Evolutionary conservation across 35 echinoderm and acorn worm species (phyloP).

Genomic region (Hemicentrotus pulcherrimus): DNA sequence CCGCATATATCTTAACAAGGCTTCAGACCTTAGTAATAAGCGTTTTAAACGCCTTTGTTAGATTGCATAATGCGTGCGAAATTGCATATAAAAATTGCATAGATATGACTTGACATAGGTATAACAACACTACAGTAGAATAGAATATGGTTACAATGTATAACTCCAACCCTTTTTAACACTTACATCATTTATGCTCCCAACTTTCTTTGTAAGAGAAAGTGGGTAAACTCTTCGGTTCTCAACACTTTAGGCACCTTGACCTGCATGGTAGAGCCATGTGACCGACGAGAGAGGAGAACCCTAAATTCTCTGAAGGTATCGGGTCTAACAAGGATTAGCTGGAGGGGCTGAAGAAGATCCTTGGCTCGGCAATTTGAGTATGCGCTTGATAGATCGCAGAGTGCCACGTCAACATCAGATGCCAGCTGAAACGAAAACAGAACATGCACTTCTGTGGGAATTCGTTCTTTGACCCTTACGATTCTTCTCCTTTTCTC

Average conservation of each 20-base stretch:
- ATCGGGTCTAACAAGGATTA: not conserved
- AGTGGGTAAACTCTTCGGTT: not conserved
- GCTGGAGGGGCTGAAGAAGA: not conserved
- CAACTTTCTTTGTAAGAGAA: not conserved
- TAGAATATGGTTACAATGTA: no score
- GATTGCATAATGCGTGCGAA: no score
- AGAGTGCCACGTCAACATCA: not conserved
- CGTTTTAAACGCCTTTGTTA: no score
- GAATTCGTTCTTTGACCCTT: not conserved
- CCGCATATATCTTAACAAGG: no score
- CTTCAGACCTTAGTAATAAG: no score
- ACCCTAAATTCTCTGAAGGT: not conserved
- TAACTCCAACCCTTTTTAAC: not conserved
- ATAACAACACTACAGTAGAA: no score
- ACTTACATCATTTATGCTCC: not conserved
- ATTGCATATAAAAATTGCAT: no score
- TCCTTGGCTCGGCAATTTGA: not conserved
- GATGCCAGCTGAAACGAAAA: not conserved
- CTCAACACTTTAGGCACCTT: constrained; percentile 22
- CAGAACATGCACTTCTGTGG: not conserved
- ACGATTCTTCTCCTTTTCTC: not conserved
- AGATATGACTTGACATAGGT: no score
- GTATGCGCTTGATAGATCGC: not conserved
- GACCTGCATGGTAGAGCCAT: constrained; percentile 1
- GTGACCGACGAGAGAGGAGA: not conserved